Evolutionary conservation across 1,140 invertebrate species (phyloP), one percentile per base, ranked within the genome.

Genomic region (Drosophila sturtevanti): DNA sequence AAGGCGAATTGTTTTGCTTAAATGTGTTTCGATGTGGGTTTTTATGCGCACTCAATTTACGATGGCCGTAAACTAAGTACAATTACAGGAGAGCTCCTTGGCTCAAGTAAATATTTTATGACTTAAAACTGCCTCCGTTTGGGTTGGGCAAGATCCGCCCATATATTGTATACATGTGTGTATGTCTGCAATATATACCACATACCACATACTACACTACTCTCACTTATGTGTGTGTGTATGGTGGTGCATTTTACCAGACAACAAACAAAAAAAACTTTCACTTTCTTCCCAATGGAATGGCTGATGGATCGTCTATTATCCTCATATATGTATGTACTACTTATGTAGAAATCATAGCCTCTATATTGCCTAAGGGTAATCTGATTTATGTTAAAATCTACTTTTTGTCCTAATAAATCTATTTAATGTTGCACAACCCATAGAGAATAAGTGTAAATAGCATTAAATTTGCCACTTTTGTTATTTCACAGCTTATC

Each of bases 311-410:
- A 65, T 71, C 61, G 76, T 76, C 68, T 76, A 72, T 78, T 78
- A 71, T 48, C 16, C 18, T 21, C 7, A 3, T 14, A 3, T 38
- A n/a, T 31, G 27, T 31, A 31, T 31, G 27, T 31, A 31, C 5
- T 48, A 70, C 66, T 69, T 70, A 73, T 31, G n/a, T 54, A 9
- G 48, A 73, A 62, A 64, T 73, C 55, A 51, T 62, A 41, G 58
- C 27, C 55, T 56, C 48, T 58, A 63, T 55, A 48, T 67, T 71
- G 38, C 63, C 70, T 60, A 56, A 55, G 67, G 58, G 68, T 68
- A 67, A 51, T 68, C 76, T 78, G 76, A 78, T 78, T 78, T 78
- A 78, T 78, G 76, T 56, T 76, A 72, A 76, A 75, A 76, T 76
- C 72, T 68, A 76, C 76, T 78, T 11, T 48, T 78, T 72, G 55